Evolutionary conservation across 2,797 vertebrate species (phyloP).

Genomic region (Microhierax caerulescens): DNA sequence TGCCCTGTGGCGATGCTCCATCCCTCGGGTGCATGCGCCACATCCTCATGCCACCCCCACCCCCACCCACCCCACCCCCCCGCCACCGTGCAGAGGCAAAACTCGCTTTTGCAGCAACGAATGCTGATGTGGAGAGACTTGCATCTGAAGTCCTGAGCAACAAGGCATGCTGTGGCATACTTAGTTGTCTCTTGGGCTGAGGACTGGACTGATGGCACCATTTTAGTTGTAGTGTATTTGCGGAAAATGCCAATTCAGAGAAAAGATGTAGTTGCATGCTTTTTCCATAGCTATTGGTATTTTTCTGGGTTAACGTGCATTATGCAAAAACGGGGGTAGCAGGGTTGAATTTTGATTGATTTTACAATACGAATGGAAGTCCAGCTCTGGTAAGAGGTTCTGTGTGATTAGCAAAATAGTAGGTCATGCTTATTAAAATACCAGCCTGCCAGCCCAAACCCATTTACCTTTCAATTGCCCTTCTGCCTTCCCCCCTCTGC

Average conservation of each 20-base stretch:
- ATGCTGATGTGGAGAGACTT: background rate
- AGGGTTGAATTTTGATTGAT: background rate
- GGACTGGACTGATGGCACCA: accelerated
- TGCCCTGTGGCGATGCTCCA: background rate
- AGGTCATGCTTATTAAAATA: background rate
- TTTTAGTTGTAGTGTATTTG: background rate
- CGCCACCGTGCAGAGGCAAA: background rate
- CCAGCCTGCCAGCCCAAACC: background rate
- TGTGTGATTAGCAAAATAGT: background rate
- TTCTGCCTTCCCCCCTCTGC: background rate
- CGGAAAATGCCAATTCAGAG: background rate
- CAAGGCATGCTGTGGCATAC: accelerated
- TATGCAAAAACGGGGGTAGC: background rate
- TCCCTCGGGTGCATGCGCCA: accelerated
- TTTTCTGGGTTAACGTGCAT: background rate
- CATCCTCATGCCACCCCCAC: background rate
- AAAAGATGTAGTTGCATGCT: background rate
- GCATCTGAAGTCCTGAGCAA: background rate
- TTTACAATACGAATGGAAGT: background rate
- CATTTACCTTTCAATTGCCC: background rate
- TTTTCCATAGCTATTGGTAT: background rate
- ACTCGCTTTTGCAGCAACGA: background rate
- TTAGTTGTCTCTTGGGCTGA: background rate
- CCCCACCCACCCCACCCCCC: too few species aligned
- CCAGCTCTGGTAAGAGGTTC: background rate